These are phyloP conservation scores for Amphiprion percula DNA, from an alignment of 2,113 vertebrate species.

Conservation along the genomic window DNA sequence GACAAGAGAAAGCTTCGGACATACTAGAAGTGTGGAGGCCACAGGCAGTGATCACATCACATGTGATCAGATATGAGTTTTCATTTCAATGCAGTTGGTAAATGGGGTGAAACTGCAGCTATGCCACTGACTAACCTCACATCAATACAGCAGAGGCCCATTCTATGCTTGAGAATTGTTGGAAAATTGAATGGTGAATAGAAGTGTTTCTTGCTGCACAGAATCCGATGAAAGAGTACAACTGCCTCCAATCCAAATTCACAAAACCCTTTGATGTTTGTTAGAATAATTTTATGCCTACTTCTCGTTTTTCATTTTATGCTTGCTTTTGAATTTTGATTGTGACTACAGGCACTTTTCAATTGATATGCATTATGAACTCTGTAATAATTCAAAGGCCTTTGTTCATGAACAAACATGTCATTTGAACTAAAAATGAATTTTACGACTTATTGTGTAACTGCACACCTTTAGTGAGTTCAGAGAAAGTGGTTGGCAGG, in stretches of 20 bases:
- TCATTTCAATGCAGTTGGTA: constrained; percentile 53
- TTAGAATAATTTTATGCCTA: constrained; percentile 76
- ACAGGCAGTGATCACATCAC: constrained; percentile 57
- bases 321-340: constrained; percentile 78
- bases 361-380: constrained; percentile 67
- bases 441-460: constrained; percentile 43
- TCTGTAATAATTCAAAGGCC: constrained; percentile 71
- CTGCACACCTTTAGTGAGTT: constrained; percentile 35
- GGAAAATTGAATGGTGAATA: constrained; percentile 72
- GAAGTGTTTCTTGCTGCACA: constrained; percentile 56
- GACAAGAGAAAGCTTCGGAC: constrained; percentile 22
- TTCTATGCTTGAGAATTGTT: constrained; percentile 57
- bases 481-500: constrained; percentile 4
- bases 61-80: constrained; percentile 64
- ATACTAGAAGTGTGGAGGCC: constrained; percentile 41
- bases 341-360: constrained; percentile 76
- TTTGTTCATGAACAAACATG: constrained; percentile 78
- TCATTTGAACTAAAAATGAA: constrained; percentile 62
- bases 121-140: constrained; percentile 54
- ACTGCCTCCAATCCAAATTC: constrained; percentile 78
- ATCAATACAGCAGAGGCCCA: constrained; percentile 39
- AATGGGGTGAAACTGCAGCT: constrained; percentile 53
- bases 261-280: constrained; percentile 80
- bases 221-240: constrained; percentile 65
- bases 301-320: constrained; percentile 76